Evolutionary conservation across 2,797 vertebrate species (phyloP).

Genomic region (Uromys caudimaculatus): DNA sequence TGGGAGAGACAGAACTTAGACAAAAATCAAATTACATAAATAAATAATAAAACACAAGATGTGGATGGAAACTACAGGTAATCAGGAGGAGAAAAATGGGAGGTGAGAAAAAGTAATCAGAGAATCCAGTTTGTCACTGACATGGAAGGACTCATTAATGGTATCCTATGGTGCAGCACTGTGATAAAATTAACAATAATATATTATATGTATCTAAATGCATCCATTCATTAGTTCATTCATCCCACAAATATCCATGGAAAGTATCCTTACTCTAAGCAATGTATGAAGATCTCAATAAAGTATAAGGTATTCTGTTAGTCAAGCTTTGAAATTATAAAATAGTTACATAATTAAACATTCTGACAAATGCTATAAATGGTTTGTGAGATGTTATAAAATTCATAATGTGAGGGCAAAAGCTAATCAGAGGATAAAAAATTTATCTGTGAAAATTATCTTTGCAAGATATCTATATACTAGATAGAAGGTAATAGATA

Average conservation of each 20-base stretch:
- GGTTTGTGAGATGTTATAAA: background rate
- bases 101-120: background rate
- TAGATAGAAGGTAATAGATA: background rate
- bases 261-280: background rate
- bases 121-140: background rate
- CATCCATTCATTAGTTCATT: background rate
- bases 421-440: background rate
- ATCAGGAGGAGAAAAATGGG: background rate
- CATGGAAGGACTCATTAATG: background rate
- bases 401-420: background rate
- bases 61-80: background rate
- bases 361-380: background rate
- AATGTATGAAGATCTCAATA: background rate
- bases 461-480: background rate
- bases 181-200: background rate
- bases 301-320: background rate
- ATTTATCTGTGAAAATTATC: background rate
- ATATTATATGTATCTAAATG: background rate
- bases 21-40: background rate
- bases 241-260: background rate
- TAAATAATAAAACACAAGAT: background rate
- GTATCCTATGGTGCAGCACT: background rate
- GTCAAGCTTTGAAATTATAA: background rate
- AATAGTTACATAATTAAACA: slow-evolving; percentile 30
- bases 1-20: background rate